Conservation (phyloP, 2,113 vertebrate species). For the Phoxinus phoxinus region DNA sequence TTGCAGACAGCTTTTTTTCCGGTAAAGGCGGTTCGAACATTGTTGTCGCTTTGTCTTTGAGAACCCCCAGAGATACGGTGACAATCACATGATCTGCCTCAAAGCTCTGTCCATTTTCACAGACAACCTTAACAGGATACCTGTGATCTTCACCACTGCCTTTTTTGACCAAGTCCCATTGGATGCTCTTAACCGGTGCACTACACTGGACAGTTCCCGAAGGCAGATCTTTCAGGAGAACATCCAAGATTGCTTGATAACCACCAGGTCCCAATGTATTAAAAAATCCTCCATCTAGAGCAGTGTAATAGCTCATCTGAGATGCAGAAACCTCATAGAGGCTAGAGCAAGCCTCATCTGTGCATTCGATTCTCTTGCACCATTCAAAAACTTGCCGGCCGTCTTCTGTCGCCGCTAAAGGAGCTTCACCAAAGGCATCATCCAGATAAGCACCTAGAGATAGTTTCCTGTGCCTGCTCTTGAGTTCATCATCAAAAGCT, state of each 20-base stretch:
- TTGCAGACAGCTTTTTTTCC: constrained; percentile 58
- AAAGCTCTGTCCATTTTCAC: constrained; percentile 58
- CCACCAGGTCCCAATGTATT: constrained; percentile 63
- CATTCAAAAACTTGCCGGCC: constrained; percentile 64
- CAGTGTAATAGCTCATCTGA: constrained; percentile 59
- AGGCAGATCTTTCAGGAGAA: constrained; percentile 60
- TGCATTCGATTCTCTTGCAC: constrained; percentile 67
- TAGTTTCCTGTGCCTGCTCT: constrained; percentile 38
- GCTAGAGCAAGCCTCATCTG: constrained; percentile 66
- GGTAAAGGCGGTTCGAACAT: constrained; percentile 66
- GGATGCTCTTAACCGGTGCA: constrained; percentile 53
- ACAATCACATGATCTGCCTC: constrained; percentile 64
- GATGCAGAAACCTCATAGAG: constrained; percentile 66
- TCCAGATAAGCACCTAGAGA: constrained; percentile 65
- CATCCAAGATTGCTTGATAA: constrained; percentile 64
- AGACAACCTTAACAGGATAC: constrained; percentile 54
- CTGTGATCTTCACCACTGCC: not conserved
- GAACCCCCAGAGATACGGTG: constrained; percentile 60
- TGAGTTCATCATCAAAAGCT: constrained; percentile 54
- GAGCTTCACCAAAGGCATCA: constrained; percentile 44
- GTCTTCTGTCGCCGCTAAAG: constrained; percentile 32
- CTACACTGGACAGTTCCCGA: constrained; percentile 46
- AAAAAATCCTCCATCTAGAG: constrained; percentile 64
- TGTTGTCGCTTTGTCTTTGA: constrained; percentile 57
- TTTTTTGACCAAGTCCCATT: constrained; percentile 45